These are phyloP conservation scores for Trachythela sp. DNA, from an alignment of 64 coral and sea anemone species.

Conservation along the genomic window DNA sequence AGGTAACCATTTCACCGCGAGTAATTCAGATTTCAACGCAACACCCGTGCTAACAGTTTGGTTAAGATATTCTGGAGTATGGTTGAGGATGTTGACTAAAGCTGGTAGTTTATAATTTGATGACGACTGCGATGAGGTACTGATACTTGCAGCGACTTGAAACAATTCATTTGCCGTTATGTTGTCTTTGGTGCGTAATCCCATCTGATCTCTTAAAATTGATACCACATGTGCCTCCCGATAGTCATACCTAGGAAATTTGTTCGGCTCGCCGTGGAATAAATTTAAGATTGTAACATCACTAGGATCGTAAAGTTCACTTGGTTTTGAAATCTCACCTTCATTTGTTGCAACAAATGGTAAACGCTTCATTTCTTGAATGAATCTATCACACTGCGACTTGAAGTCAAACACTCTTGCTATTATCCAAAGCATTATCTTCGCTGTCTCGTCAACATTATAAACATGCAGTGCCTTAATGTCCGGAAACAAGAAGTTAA, in stretches of 20 bases:
- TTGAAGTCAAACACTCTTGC: neutral
- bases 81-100: slow-evolving; percentile 72
- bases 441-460: neutral
- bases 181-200: slow-evolving; percentile 57
- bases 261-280: slow-evolving; percentile 63
- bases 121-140: slow-evolving; percentile 34
- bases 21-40: neutral
- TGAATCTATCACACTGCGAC: neutral
- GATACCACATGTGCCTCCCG: slow-evolving; percentile 63
- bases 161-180: slow-evolving; percentile 65
- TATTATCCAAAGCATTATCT: neutral
- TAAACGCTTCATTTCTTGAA: neutral
- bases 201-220: slow-evolving; percentile 64
- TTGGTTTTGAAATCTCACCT: slow-evolving; percentile 58
- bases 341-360: slow-evolving; percentile 69
- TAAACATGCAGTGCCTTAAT: neutral
- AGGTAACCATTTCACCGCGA: neutral
- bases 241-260: slow-evolving; percentile 77
- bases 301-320: slow-evolving; percentile 74
- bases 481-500: neutral
- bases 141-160: slow-evolving; percentile 57
- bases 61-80: slow-evolving; percentile 42
- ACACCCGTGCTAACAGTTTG: neutral
- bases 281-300: slow-evolving; percentile 72
- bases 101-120: slow-evolving; percentile 56